These are phyloP conservation scores for Esperia sulphurella DNA, from an alignment of 2,888 invertebrate genomes.

Conservation along the genomic window DNA sequence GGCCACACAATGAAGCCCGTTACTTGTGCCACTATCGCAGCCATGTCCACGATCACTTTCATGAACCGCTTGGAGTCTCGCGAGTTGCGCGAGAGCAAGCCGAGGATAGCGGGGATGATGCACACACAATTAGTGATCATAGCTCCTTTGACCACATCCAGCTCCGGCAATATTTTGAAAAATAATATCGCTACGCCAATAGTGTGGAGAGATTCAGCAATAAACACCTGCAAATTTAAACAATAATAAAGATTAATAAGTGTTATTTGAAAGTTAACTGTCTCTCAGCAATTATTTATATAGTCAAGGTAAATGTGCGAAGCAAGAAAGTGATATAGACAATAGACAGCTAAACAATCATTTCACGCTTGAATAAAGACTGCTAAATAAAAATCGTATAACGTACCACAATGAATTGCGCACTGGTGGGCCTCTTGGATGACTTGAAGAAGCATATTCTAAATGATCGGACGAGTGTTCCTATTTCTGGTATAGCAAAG, in stretches of 20 bases:
- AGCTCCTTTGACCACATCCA: conserved; percentile 96
- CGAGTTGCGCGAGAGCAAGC: conserved; percentile 89
- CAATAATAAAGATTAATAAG: neutral
- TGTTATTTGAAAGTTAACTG: conserved; percentile 1
- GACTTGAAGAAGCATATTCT: conserved; percentile 96
- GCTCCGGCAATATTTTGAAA: conserved; percentile 92
- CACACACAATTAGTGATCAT: conserved; percentile 98
- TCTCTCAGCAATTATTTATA: neutral
- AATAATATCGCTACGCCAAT: conserved; percentile 92
- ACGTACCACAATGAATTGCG: conserved; percentile 70
- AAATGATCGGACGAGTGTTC: conserved; percentile 89
- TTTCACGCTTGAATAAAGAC: conserved; percentile 5
- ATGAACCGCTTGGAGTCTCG: conserved; percentile 88
- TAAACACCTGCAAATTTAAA: conserved; percentile 78
- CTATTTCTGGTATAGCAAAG: conserved; percentile 93
- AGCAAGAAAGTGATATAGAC: conserved; percentile 3
- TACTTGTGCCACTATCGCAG: conserved; percentile 92
- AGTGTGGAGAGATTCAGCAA: conserved; percentile 93
- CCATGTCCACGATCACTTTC: conserved; percentile 89
- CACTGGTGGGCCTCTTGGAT: conserved; percentile 84
- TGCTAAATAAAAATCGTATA: conserved; percentile 20
- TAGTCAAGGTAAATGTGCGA: neutral
- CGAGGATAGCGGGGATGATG: conserved; percentile 89
- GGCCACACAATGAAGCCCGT: conserved; percentile 96
- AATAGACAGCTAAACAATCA: conserved; percentile 5